Conservation (phyloP, 1,140 invertebrate genomes). For the Neomicropteryx cornuta region DNA sequence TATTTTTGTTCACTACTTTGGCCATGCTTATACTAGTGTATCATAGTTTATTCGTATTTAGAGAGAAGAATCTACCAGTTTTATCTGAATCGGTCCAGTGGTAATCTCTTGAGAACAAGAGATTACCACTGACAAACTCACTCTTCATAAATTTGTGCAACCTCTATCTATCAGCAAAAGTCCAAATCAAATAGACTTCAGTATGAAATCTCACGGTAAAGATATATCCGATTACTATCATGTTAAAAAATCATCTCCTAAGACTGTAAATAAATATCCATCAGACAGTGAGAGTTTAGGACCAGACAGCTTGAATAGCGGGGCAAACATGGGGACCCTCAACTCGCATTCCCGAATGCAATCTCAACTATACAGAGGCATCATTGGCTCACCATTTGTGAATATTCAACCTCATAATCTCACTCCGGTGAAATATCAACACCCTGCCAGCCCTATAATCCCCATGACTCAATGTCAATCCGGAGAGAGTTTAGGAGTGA, state of each 20-base stretch:
- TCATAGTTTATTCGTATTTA: too few relatives aligned
- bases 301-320: slow-evolving; percentile 38
- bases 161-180: too few relatives aligned
- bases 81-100: too few relatives aligned
- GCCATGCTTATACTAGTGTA: too few relatives aligned
- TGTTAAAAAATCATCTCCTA: slow-evolving; percentile 35
- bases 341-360: slow-evolving; percentile 52
- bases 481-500: slow-evolving; percentile 34
- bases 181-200: too few relatives aligned
- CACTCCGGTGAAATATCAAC: slow-evolving; percentile 29
- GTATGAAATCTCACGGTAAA: too few relatives aligned
- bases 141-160: too few relatives aligned
- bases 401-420: slow-evolving; percentile 37
- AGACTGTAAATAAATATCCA: slow-evolving; percentile 46
- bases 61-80: too few relatives aligned
- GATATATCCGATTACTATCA: slow-evolving; percentile 45
- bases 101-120: too few relatives aligned
- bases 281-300: slow-evolving; percentile 49
- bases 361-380: slow-evolving; percentile 54
- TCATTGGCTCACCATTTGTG: too few relatives aligned
- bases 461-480: slow-evolving; percentile 38
- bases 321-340: slow-evolving; percentile 38
- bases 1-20: too few relatives aligned
- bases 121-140: too few relatives aligned
- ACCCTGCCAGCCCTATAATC: slow-evolving; percentile 36